These are phyloP conservation scores for Alces alces DNA, from an alignment of 2,113 vertebrate species.

Conservation along the genomic window DNA sequence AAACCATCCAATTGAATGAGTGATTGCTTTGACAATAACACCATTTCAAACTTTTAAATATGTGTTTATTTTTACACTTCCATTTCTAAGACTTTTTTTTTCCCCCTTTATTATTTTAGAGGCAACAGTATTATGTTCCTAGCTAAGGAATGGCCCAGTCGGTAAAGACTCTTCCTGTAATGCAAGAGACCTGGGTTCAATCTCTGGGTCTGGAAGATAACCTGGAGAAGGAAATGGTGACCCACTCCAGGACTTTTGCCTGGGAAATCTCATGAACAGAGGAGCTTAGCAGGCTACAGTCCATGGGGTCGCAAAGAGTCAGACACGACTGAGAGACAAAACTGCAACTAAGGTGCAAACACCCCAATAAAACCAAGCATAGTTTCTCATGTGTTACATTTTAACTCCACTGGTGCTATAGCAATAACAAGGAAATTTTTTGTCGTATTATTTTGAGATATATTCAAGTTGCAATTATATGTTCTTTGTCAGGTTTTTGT, in stretches of 20 bases:
- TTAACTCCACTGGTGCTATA: background rate
- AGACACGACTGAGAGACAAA: background rate
- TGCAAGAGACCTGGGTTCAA: background rate
- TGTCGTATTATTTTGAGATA: slow-evolving; percentile 18
- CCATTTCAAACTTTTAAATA: background rate
- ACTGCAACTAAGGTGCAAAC: background rate
- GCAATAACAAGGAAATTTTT: background rate
- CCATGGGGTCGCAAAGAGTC: background rate
- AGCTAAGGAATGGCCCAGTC: background rate
- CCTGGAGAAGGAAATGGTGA: background rate
- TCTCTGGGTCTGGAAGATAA: background rate
- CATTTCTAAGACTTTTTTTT: background rate
- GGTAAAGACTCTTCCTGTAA: background rate
- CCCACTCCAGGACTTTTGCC: background rate
- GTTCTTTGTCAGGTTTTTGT: background rate
- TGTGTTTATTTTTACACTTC: background rate
- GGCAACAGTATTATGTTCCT: background rate
- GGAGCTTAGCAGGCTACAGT: background rate
- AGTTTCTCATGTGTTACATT: background rate
- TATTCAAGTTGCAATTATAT: background rate
- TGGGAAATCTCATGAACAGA: background rate
- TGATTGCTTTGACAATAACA: background rate
- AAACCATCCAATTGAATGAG: background rate
- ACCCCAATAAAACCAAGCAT: background rate
- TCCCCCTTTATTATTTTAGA: background rate